These are phyloP conservation scores for Amblyopsis hoosieri DNA, from an alignment of 2,797 vertebrate genomes.

Conservation along the genomic window DNA sequence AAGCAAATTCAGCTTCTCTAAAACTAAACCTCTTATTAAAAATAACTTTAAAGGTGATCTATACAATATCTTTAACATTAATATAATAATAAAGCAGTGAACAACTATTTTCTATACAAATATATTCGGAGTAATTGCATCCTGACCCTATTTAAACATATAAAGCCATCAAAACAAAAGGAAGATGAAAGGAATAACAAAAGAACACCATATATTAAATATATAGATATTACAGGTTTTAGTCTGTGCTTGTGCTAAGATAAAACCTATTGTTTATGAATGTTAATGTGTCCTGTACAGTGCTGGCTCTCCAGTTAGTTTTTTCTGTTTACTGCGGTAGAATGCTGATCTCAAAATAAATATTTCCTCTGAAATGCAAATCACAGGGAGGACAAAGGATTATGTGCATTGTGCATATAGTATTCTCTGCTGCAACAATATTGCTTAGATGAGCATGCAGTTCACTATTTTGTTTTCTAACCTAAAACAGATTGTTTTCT, in stretches of 20 bases:
- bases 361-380: constrained; percentile 65
- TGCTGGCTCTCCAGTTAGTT: constrained; percentile 5
- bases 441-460: constrained; percentile 12
- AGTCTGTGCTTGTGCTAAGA: constrained; percentile 21
- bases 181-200: not conserved
- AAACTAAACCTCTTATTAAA: not conserved
- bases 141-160: not conserved
- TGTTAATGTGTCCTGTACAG: constrained; percentile 24
- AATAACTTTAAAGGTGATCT: not conserved
- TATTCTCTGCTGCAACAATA: constrained; percentile 18
- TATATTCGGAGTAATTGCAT: not conserved
- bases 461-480: constrained; percentile 10
- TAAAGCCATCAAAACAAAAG: not conserved
- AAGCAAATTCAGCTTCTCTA: not conserved
- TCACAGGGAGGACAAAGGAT: constrained; percentile 32
- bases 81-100: no score
- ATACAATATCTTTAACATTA: no score
- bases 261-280: constrained; percentile 10
- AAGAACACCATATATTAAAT: not conserved
- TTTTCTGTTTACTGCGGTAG: constrained; percentile 19
- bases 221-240: not conserved
- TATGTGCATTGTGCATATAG: constrained; percentile 1
- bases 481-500: constrained; percentile 29
- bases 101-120: no score
- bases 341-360: constrained; percentile 55